Evolutionary conservation across 2,888 invertebrate species (phyloP), one percentile per base, ranked within the genome.

Genomic region (Frankliniella intonsa): DNA sequence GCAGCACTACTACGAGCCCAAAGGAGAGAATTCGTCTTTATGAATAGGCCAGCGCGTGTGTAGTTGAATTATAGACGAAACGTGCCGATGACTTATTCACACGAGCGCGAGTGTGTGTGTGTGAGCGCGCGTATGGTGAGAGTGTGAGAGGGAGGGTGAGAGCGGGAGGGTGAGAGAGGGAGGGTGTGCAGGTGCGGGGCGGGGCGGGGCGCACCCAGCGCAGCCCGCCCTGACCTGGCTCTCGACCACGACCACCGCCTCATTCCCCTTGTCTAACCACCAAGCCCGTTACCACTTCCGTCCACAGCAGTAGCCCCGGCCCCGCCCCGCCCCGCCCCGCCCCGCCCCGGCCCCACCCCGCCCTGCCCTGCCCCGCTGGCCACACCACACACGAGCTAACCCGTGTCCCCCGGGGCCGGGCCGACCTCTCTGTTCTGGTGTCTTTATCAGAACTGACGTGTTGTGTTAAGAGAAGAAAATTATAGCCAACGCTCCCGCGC

Each of bases 1-100:
- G 38, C 5, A 38, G 38, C 38, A 38, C 38, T 38, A 38, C 38
- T 38, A 38, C 38, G 38, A 38, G 69, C 25, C 69, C 69, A 76
- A 76, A 76, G 25, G 69, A 11, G 69, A 76, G 69, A 76, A 76
- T 76, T 76, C 69, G 69, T 76, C 69, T 76, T 25, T 76, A 76
- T 76, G 69, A 76, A 76, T 76, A 76, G 69, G 69, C 69, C 69
- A 76, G 25, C n/a, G 69, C 25, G 69, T 25, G 12, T 25, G 69
- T 22, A 12, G 69, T 12, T 76, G 25, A 76, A 76, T 76, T 22
- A 76, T 76, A 25, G 25, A 76, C 69, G 69, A 76, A 76, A 76
- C 22, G 69, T 76, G 69, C 25, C 25, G 69, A 76, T 76, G n/a
- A 76, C 25, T 76, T 76, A 76, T 76, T 76, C 69, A 76, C 62